phyloP scores from a whole-genome alignment of 2,113 vertebrate species.

The Clarias batrachus region DNA sequence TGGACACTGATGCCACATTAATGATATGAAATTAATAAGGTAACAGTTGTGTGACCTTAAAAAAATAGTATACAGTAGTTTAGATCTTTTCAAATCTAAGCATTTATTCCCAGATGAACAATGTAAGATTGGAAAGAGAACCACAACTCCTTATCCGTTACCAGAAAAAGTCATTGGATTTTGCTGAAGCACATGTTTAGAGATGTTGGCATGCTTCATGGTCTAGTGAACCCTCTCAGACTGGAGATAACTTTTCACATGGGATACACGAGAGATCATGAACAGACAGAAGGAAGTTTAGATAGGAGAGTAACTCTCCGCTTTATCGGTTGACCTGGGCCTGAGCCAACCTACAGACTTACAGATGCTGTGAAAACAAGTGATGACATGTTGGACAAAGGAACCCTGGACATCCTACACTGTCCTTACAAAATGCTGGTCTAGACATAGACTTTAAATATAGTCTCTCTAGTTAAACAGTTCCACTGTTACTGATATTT shows the following conservation, averaged over 20 bases:
- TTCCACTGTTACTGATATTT: no score
- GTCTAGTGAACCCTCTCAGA: slow-evolving; percentile 11
- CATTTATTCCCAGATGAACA: neutral
- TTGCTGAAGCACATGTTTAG: neutral
- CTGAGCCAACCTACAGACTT: neutral
- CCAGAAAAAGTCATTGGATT: neutral
- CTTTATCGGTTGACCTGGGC: neutral
- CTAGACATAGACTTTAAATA: neutral
- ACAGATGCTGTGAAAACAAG: neutral
- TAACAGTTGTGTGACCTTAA: neutral
- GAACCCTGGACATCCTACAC: neutral
- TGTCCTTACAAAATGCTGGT: neutral
- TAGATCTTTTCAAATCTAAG: neutral
- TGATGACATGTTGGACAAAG: neutral
- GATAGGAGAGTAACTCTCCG: neutral
- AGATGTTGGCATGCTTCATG: slow-evolving; percentile 6
- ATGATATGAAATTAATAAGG: neutral
- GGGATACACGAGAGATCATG: neutral
- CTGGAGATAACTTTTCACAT: neutral
- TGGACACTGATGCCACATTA: neutral
- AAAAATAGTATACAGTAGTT: neutral
- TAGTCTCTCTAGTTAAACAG: neutral
- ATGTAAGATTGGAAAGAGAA: neutral
- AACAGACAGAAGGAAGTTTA: neutral
- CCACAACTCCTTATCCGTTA: neutral